These are phyloP conservation scores for Graphium colonna DNA, from an alignment of 2,888 invertebrate genomes.

Conservation along the genomic window DNA sequence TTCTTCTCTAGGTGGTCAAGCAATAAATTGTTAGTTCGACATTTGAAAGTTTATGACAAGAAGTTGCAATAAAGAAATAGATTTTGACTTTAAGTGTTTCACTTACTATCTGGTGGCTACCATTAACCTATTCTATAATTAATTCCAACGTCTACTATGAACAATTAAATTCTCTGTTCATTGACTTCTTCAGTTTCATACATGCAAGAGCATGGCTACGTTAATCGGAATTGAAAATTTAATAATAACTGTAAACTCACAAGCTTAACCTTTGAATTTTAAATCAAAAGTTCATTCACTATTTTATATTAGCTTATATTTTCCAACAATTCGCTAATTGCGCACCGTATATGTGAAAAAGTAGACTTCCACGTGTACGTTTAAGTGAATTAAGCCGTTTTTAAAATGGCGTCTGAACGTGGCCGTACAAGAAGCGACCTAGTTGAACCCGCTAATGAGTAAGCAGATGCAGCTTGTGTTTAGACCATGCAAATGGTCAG, in stretches of 20 bases:
- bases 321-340: too few species aligned
- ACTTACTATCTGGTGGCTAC: too few species aligned
- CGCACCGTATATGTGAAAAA: background rate
- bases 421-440: conserved; percentile 9
- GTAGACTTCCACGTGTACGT: background rate
- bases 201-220: background rate
- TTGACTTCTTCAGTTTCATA: background rate
- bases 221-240: background rate
- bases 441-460: conserved; percentile 19
- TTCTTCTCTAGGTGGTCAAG: too few species aligned
- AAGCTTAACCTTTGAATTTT: too few species aligned
- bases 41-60: too few species aligned
- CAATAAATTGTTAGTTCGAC: too few species aligned
- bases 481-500: conserved; percentile 48
- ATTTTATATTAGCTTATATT: too few species aligned
- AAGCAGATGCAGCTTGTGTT: conserved; percentile 16
- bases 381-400: conserved; percentile 15
- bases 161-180: background rate
- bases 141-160: too few species aligned
- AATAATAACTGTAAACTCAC: background rate
- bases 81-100: too few species aligned
- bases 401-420: conserved; percentile 9
- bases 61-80: too few species aligned
- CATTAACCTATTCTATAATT: too few species aligned
- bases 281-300: too few species aligned